Conservation (phyloP, 2,888 invertebrate genomes). For the Scelioninae gen. 2 region DNA sequence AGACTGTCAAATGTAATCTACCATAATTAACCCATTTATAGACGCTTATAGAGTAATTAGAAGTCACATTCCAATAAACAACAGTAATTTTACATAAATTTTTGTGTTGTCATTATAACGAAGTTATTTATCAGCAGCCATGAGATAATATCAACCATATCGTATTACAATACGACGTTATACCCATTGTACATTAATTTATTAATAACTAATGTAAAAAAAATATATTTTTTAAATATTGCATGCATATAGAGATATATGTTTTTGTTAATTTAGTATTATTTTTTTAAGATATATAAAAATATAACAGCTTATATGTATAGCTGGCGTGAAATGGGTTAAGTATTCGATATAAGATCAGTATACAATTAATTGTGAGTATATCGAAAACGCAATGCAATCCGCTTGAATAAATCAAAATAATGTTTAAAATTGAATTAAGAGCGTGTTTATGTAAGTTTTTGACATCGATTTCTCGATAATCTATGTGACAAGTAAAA, state of each 20-base stretch:
- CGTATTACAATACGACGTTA: constrained; percentile 16
- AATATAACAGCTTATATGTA: constrained; percentile 8
- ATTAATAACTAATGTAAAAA: constrained; percentile 36
- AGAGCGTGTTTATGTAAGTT: constrained; percentile 24
- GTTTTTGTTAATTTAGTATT: constrained; percentile 36
- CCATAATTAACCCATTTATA: constrained; percentile 47
- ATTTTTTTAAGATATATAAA: constrained; percentile 24
- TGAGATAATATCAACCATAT: constrained; percentile 12
- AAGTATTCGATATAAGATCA: constrained; percentile 20
- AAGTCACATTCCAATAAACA: constrained; percentile 25
- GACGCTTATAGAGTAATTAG: constrained; percentile 41
- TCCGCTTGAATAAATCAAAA: constrained; percentile 41
- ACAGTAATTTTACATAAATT: constrained; percentile 22
- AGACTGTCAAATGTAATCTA: constrained; percentile 67
- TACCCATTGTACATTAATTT: constrained; percentile 35
- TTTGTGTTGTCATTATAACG: constrained; percentile 9
- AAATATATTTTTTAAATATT: constrained; percentile 27
- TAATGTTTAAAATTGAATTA: constrained; percentile 21
- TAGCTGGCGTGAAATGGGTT: constrained; percentile 43
- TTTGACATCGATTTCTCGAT: constrained; percentile 7
- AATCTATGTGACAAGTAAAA: constrained; percentile 30
- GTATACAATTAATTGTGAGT: background rate
- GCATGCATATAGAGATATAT: constrained; percentile 15
- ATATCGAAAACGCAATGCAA: constrained; percentile 3
- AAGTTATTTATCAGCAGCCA: constrained; percentile 20